Conservation (phyloP, 1,140 invertebrate species). For the Theocolax elegans region DNA sequence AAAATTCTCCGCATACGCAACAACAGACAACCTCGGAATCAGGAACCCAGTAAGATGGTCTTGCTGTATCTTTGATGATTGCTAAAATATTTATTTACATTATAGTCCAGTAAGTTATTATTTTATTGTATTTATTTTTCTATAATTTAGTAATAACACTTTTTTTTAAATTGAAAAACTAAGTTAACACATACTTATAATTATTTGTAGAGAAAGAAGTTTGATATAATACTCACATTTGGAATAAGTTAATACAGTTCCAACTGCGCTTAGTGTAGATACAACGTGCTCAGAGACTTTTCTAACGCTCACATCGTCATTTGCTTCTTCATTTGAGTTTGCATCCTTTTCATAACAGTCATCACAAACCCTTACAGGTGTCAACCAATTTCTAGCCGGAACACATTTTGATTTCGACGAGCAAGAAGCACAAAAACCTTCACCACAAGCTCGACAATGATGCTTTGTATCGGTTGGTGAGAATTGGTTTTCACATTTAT, state of each 20-base stretch:
- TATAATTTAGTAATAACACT: background rate
- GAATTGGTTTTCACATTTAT: slow-evolving; percentile 73
- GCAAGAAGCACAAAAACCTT: slow-evolving; percentile 78
- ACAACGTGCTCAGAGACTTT: slow-evolving; percentile 75
- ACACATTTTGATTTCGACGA: slow-evolving; percentile 73
- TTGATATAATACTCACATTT: slow-evolving; percentile 63
- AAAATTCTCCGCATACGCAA: slow-evolving; percentile 71
- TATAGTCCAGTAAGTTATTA: slow-evolving; percentile 27
- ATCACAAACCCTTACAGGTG: slow-evolving; percentile 77
- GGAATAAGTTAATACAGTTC: slow-evolving; percentile 69
- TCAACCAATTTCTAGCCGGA: slow-evolving; percentile 74
- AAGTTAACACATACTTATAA: background rate
- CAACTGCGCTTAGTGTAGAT: slow-evolving; percentile 72
- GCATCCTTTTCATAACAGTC: slow-evolving; percentile 67
- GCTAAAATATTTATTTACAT: slow-evolving; percentile 62
- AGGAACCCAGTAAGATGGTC: slow-evolving; percentile 84
- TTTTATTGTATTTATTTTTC: background rate
- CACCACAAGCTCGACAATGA: slow-evolving; percentile 82
- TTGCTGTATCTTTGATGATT: slow-evolving; percentile 81
- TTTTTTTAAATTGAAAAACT: background rate
- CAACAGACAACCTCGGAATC: slow-evolving; percentile 78
- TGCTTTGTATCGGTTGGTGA: slow-evolving; percentile 73
- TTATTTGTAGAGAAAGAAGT: background rate
- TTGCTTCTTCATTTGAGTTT: slow-evolving; percentile 49
- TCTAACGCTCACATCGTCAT: slow-evolving; percentile 70